Percentiles rank a stretch among this genome's conserved stretches.
phyloP scores from a whole-genome alignment of 2,113 vertebrate species.

The Strix uralensis region DNA sequence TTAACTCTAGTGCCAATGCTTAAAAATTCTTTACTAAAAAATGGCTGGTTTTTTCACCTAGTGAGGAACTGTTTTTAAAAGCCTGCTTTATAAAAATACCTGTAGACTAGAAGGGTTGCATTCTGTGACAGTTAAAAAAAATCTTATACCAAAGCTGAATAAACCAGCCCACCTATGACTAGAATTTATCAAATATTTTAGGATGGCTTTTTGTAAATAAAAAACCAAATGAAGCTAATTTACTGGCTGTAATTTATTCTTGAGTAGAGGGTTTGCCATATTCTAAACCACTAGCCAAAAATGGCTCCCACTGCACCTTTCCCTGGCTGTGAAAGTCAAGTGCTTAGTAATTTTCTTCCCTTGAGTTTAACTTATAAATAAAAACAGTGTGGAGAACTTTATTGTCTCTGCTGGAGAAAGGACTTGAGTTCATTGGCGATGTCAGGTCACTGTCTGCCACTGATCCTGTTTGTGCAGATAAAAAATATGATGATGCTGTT shows the following conservation, averaged over 20 bases:
- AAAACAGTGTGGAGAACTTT: neutral
- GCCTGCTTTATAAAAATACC: neutral
- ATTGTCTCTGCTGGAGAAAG: neutral
- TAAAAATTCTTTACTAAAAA: conserved; percentile 36
- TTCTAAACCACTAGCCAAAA: neutral
- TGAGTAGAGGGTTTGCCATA: neutral
- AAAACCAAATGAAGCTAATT: neutral
- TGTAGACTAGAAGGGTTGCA: neutral
- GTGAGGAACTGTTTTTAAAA: neutral
- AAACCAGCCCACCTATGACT: neutral
- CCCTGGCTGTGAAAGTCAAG: neutral
- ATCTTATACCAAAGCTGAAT: neutral
- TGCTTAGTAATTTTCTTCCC: neutral
- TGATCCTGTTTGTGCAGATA: neutral
- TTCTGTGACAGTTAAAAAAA: neutral
- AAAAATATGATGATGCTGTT: neutral
- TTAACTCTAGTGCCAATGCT: conserved; percentile 10
- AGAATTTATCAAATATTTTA: neutral
- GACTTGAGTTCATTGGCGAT: neutral
- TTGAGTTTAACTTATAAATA: neutral
- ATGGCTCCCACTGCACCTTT: neutral
- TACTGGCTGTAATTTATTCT: neutral
- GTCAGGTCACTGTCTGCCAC: neutral
- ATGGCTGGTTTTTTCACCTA: neutral
- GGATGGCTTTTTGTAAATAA: neutral